Evolutionary conservation across 1,140 invertebrate genomes (phyloP).

Genomic region (Bombus terrestris): DNA sequence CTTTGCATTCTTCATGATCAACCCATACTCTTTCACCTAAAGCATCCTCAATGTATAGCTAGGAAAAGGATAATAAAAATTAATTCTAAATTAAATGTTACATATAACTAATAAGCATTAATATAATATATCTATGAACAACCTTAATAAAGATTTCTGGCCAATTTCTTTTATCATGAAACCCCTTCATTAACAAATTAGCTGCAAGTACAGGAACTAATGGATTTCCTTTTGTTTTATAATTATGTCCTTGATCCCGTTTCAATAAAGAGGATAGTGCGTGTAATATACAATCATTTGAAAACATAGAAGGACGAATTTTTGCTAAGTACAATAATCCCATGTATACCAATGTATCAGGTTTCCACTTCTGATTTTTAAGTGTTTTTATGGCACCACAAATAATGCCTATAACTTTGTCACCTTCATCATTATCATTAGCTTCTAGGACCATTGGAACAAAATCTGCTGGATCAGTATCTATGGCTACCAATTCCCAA

Average conservation of each 20-base stretch:
- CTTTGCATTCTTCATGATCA: conserved; percentile 94
- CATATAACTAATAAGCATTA: background rate
- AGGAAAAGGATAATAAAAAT: conserved; percentile 67
- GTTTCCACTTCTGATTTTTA: conserved; percentile 88
- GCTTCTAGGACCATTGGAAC: conserved; percentile 84
- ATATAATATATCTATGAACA: conserved; percentile 49
- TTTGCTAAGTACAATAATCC: conserved; percentile 92
- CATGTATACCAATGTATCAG: conserved; percentile 90
- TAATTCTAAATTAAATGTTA: conserved; percentile 11
- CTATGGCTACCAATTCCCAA: conserved; percentile 84
- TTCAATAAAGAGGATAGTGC: conserved; percentile 92
- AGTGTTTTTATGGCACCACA: conserved; percentile 87
- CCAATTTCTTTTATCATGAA: conserved; percentile 90
- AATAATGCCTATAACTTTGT: conserved; percentile 84
- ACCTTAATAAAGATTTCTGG: conserved; percentile 91
- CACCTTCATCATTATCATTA: conserved; percentile 85
- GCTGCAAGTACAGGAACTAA: conserved; percentile 92
- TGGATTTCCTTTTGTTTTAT: conserved; percentile 90
- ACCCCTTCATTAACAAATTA: conserved; percentile 92
- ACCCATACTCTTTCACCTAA: conserved; percentile 96
- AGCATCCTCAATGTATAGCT: conserved; percentile 97
- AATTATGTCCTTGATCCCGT: conserved; percentile 88
- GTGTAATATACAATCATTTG: conserved; percentile 90
- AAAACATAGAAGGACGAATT: conserved; percentile 90
- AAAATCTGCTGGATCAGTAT: conserved; percentile 85